Percentiles rank a stretch among this genome's conserved stretches.
Evolutionary conservation across 2,113 vertebrate species (phyloP).

Genomic region (Deroptyus accipitrinus): DNA sequence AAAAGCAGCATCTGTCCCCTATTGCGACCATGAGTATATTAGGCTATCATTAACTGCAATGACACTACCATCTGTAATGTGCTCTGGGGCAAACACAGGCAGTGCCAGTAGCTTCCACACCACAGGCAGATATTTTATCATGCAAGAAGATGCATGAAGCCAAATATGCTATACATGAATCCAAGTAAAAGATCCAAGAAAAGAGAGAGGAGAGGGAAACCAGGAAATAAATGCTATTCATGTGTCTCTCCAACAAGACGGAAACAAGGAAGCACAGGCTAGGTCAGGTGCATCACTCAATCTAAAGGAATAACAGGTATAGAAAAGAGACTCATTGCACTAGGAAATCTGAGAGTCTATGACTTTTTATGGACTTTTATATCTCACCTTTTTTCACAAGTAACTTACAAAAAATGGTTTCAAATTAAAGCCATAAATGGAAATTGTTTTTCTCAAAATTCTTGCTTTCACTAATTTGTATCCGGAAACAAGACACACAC

Average conservation of each 20-base stretch:
- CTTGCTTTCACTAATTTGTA: neutral
- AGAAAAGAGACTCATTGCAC: neutral
- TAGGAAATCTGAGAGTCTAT: conserved; percentile 3
- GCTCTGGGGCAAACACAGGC: conserved; percentile 44
- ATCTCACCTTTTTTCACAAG: neutral
- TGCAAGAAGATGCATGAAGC: conserved; percentile 1
- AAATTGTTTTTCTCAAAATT: neutral
- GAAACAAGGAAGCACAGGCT: neutral
- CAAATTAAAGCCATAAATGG: conserved; percentile 11
- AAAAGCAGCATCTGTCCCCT: conserved; percentile 38
- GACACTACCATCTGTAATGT: conserved; percentile 60
- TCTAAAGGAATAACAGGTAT: neutral
- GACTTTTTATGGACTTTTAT: conserved; percentile 4
- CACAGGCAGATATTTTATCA: conserved; percentile 45
- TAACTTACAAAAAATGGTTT: neutral
- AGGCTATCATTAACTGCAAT: conserved; percentile 30
- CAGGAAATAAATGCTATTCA: neutral
- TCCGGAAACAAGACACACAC: neutral
- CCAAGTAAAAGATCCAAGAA: neutral
- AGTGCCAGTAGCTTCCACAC: conserved; percentile 14
- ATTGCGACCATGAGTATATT: neutral
- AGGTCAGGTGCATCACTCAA: conserved; percentile 4
- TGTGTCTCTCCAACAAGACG: conserved; percentile 3
- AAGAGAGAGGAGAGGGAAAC: neutral
- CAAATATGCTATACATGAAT: conserved; percentile 7